Conservation (phyloP, 1,140 invertebrate genomes). For the Polypedilum vanderplanki region DNA sequence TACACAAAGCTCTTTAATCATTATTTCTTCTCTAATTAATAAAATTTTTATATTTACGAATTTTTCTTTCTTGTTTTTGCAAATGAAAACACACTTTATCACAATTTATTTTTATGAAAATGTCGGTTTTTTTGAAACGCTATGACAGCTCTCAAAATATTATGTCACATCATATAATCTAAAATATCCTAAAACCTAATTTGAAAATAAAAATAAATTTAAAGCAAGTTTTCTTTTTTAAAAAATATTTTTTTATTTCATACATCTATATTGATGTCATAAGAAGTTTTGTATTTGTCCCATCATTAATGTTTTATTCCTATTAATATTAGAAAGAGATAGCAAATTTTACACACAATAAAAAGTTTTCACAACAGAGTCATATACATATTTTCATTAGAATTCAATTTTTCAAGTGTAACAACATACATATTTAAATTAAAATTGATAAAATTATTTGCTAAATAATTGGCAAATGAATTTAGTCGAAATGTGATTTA, state of each 20-base stretch:
- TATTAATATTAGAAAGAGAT: background rate
- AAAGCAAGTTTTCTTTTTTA: no score
- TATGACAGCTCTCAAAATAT: background rate
- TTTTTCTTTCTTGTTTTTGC: background rate
- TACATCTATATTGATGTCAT: no score
- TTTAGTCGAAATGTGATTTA: background rate
- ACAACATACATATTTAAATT: background rate
- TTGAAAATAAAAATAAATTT: no score
- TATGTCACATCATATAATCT: background rate
- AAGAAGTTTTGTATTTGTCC: no score
- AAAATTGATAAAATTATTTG: background rate
- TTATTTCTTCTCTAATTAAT: background rate
- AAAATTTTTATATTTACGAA: background rate
- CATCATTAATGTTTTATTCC: no score
- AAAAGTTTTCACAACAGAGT: background rate
- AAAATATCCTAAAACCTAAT: no score
- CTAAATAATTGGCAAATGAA: background rate
- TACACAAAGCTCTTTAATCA: background rate
- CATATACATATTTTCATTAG: background rate
- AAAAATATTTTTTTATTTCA: no score
- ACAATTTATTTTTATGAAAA: background rate
- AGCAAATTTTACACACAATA: background rate
- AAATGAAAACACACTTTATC: background rate
- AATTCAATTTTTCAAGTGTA: constrained; percentile 4
- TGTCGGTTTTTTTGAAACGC: background rate